Percentiles rank a stretch among this genome's conserved stretches.
These are phyloP conservation scores for Aspiorhynchus laticeps DNA, from an alignment of 2,113 vertebrate species.

Conservation along the genomic window DNA sequence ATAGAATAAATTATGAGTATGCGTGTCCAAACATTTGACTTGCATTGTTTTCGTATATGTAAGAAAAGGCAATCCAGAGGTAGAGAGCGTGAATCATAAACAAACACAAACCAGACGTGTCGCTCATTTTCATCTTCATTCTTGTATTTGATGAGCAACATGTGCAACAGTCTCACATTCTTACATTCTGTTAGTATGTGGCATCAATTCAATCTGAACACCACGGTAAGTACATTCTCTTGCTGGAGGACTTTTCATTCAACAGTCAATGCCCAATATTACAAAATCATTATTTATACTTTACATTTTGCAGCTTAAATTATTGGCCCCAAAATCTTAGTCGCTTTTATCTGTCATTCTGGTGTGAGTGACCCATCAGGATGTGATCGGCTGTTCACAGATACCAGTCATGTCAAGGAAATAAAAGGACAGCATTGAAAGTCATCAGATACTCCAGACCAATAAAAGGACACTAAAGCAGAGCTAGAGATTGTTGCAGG, in stretches of 20 bases:
- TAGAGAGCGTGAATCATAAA: not conserved
- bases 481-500: not conserved
- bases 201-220: constrained; percentile 31
- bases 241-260: constrained; percentile 36
- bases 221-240: constrained; percentile 47
- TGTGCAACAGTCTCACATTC: constrained; percentile 62
- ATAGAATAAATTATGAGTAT: not conserved
- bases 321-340: not conserved
- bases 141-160: constrained; percentile 70
- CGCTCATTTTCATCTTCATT: constrained; percentile 54
- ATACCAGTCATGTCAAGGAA: constrained; percentile 25
- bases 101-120: constrained; percentile 10
- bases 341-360: constrained; percentile 4
- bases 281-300: constrained; percentile 14
- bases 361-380: not conserved
- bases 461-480: constrained; percentile 27
- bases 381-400: constrained; percentile 16
- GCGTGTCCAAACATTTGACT: not conserved
- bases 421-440: constrained; percentile 39
- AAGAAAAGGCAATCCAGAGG: not conserved
- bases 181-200: constrained; percentile 58
- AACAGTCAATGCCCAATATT: constrained; percentile 42
- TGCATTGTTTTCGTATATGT: not conserved
- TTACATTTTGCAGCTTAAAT: constrained; percentile 31
- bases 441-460: constrained; percentile 29